These are phyloP conservation scores for Anniella stebbinsi DNA, from an alignment of 2,797 vertebrate species.

Conservation along the genomic window DNA sequence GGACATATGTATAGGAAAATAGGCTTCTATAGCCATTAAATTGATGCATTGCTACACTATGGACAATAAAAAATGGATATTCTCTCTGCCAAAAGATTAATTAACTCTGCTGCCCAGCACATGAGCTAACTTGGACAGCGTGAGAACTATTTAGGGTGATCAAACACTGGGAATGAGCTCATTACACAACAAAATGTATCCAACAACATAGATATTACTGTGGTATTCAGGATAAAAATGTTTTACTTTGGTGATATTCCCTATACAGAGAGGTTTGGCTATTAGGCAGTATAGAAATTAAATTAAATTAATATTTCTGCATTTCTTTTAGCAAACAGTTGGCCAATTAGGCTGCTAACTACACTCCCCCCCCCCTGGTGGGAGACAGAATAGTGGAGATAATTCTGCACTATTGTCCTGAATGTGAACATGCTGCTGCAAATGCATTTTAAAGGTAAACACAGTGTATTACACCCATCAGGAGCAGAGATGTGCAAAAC, in stretches of 20 bases:
- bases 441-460: not conserved
- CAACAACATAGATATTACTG: not conserved
- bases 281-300: too few species aligned
- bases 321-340: not conserved
- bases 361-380: too few species aligned
- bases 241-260: not conserved
- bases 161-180: conserved; percentile 29
- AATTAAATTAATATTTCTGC: not conserved
- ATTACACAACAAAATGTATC: conserved; percentile 23
- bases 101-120: conserved; percentile 31
- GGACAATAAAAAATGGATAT: not conserved
- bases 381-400: not conserved
- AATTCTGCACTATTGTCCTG: not conserved
- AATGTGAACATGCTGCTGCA: not conserved
- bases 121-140: conserved; percentile 27
- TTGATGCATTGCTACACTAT: not conserved
- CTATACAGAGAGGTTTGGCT: not conserved
- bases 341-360: not conserved
- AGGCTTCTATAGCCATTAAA: conserved; percentile 31
- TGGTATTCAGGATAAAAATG: not conserved
- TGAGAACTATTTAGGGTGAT: conserved; percentile 45
- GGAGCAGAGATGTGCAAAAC: not conserved
- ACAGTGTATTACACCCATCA: not conserved
- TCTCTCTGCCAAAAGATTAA: conserved; percentile 34
- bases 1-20: not conserved